Percentiles rank a stretch among this genome's conserved stretches.
Conservation (phyloP, 1,140 invertebrate species). For the Heterodera carotae region DNA sequence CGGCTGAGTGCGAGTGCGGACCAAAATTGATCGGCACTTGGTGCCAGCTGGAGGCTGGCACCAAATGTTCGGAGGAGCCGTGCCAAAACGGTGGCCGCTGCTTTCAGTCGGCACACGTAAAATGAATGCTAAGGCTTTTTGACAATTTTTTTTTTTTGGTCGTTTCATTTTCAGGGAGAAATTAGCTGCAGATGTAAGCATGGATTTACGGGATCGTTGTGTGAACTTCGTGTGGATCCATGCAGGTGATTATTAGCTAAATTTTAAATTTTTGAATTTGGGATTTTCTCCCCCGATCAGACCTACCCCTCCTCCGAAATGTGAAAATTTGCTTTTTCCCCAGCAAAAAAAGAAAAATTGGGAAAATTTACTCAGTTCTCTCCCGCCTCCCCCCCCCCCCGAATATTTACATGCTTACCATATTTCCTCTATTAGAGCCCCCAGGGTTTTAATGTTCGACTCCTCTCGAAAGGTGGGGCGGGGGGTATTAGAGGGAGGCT, state of each 20-base stretch:
- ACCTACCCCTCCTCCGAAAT: too few species aligned
- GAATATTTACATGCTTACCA: too few species aligned
- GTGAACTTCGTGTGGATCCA: conserved; percentile 38
- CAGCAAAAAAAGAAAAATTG: too few species aligned
- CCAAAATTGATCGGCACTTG: neutral
- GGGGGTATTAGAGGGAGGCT: too few species aligned
- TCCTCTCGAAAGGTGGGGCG: too few species aligned
- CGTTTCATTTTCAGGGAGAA: conserved; percentile 26
- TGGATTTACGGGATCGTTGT: conserved; percentile 42
- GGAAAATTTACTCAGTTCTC: too few species aligned
- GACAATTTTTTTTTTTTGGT: conserved; percentile 15
- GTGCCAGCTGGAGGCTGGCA: conserved; percentile 28
- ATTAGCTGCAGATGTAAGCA: conserved; percentile 37
- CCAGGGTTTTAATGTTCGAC: too few species aligned
- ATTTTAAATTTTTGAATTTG: neutral
- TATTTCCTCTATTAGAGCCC: too few species aligned
- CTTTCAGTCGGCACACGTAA: conserved; percentile 34
- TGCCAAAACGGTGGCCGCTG: conserved; percentile 49
- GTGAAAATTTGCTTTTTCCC: too few species aligned
- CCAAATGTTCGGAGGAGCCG: conserved; percentile 43
- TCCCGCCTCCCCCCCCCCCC: too few species aligned
- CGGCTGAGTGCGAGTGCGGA: conserved; percentile 17
- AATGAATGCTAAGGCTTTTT: conserved; percentile 13
- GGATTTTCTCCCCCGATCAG: too few species aligned
- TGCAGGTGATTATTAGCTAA: neutral